These are phyloP conservation scores for Muscicapa striata DNA, from an alignment of 2,797 vertebrate genomes.

Conservation along the genomic window DNA sequence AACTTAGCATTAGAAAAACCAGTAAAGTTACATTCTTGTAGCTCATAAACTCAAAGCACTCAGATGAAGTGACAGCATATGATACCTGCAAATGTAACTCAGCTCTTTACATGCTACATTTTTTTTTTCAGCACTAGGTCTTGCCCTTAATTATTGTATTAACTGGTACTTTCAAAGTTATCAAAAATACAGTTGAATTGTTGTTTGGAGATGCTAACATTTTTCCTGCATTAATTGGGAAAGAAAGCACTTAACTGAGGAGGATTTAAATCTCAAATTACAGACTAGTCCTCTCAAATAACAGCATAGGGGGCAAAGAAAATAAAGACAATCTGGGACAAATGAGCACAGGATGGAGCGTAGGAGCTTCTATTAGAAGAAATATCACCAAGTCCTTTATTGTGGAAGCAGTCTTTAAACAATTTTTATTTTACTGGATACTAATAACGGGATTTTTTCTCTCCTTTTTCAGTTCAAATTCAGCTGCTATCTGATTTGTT, in stretches of 20 bases:
- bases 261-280: not conserved
- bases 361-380: not conserved
- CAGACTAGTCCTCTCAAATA: not conserved
- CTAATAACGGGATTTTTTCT: not conserved
- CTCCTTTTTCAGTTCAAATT: not conserved
- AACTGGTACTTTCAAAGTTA: not conserved
- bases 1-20: not conserved
- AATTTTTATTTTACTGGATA: not conserved
- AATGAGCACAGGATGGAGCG: not conserved
- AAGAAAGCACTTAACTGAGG: not conserved
- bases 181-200: not conserved
- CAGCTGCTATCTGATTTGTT: not conserved
- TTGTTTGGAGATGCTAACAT: not conserved
- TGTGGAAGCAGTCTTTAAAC: not conserved
- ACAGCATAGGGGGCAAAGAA: not conserved
- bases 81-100: not conserved
- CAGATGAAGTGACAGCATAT: not conserved
- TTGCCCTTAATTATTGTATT: not conserved
- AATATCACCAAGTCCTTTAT: not conserved
- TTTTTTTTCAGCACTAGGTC: not conserved
- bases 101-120: not conserved
- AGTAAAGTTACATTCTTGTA: not conserved
- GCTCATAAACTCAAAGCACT: not conserved
- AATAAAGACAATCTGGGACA: not conserved
- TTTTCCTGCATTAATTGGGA: not conserved